phyloP scores from a whole-genome alignment of 2,113 vertebrate species.

The Eretmochelys imbricata region DNA sequence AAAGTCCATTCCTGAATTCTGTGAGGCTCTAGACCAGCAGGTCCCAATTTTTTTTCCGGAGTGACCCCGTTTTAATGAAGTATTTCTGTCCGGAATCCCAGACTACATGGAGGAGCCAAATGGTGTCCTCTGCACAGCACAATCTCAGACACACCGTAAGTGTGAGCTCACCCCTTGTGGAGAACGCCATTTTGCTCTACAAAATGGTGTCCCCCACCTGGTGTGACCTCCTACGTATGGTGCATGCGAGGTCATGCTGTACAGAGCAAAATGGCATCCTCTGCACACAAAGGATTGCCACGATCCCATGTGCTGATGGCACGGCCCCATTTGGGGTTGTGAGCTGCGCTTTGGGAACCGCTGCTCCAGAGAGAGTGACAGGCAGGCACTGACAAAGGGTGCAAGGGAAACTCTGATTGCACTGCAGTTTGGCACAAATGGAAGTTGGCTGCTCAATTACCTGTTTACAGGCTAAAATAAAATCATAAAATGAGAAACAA shows the following conservation, averaged over 20 bases:
- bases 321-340: not conserved
- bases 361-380: not conserved
- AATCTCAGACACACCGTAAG: not conserved
- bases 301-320: not conserved
- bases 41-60: not conserved
- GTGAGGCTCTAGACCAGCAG: not conserved
- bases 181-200: not conserved
- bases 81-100: not conserved
- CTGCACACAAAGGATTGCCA: not conserved
- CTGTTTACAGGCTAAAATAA: too few relatives aligned
- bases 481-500: too few relatives aligned
- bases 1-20: not conserved
- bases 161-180: not conserved
- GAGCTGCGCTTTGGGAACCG: not conserved
- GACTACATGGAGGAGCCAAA: too few relatives aligned
- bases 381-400: not conserved
- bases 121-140: too few relatives aligned
- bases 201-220: not conserved
- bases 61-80: not conserved
- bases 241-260: not conserved
- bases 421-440: too few relatives aligned
- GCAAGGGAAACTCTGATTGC: too few relatives aligned
- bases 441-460: too few relatives aligned
- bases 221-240: not conserved
- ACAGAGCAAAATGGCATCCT: not conserved